Evolutionary conservation across 2,888 invertebrate genomes (phyloP).

Genomic region (Deilephila elpenor): DNA sequence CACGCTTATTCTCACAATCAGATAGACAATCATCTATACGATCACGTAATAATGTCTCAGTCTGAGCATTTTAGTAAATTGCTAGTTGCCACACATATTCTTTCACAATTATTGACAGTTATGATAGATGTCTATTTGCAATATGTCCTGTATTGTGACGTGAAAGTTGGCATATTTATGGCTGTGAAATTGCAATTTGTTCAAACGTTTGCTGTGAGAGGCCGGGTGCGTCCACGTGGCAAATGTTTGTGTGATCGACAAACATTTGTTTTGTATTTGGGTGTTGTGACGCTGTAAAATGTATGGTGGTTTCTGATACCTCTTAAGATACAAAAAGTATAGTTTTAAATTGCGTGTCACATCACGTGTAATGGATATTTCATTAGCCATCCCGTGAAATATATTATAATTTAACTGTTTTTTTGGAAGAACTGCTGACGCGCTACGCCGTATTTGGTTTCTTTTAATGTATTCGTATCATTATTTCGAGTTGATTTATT

Average conservation of each 20-base stretch:
- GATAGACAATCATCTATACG: neutral
- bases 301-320: too few species aligned
- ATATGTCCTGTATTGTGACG: constrained; percentile 7
- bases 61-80: neutral
- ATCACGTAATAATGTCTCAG: constrained; percentile 17
- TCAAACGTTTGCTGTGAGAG: neutral
- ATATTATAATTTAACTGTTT: too few species aligned
- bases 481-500: too few species aligned
- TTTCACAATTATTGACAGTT: constrained; percentile 14
- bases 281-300: too few species aligned
- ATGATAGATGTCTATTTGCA: neutral
- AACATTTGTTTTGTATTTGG: neutral
- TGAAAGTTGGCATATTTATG: constrained; percentile 1
- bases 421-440: too few species aligned
- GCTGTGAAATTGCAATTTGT: neutral
- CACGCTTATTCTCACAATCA: neutral
- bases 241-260: neutral
- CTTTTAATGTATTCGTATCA: too few species aligned
- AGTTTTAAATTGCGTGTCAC: too few species aligned
- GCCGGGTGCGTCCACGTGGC: neutral
- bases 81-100: constrained; percentile 1
- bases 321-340: too few species aligned
- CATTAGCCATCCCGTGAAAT: too few species aligned
- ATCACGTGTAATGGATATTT: too few species aligned
- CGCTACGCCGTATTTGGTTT: too few species aligned